Conservation (phyloP, 1,140 invertebrate species). For the Anastrepha obliqua region DNA sequence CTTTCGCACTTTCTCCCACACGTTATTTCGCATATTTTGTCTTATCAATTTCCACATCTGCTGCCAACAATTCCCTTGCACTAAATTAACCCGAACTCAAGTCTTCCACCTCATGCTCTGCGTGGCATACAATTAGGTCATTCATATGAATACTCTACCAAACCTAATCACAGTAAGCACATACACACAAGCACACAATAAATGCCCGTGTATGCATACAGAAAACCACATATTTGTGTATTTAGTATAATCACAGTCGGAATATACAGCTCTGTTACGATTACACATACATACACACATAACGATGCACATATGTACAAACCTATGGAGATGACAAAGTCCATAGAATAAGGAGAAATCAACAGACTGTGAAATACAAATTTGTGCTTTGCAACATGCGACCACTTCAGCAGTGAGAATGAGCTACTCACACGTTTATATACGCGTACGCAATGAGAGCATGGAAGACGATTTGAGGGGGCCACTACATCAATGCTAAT, state of each 20-base stretch:
- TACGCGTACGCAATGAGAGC: neutral
- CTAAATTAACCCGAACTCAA: constrained; percentile 41
- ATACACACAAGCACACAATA: no score
- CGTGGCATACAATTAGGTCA: constrained; percentile 38
- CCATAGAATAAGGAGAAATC: constrained; percentile 26
- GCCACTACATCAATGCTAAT: neutral
- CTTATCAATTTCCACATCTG: constrained; percentile 34
- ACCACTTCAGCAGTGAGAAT: neutral
- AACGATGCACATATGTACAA: neutral
- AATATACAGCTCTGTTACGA: no score
- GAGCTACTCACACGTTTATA: neutral
- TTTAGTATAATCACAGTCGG: no score
- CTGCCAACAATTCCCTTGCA: neutral
- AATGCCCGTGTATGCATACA: no score
- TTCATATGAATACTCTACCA: neutral
- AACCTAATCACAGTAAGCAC: neutral
- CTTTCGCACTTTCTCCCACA: constrained; percentile 5
- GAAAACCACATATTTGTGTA: no score
- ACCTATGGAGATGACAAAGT: neutral
- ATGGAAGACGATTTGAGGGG: neutral
- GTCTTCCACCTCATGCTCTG: neutral
- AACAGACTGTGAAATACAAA: constrained; percentile 33
- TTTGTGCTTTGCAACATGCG: constrained; percentile 22
- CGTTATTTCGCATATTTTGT: constrained; percentile 8
- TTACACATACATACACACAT: neutral